Evolutionary conservation across 92 coral and sea anemone species (phyloP), one percentile per base, ranked within the genome.

Genomic region (Porites divaricata): DNA sequence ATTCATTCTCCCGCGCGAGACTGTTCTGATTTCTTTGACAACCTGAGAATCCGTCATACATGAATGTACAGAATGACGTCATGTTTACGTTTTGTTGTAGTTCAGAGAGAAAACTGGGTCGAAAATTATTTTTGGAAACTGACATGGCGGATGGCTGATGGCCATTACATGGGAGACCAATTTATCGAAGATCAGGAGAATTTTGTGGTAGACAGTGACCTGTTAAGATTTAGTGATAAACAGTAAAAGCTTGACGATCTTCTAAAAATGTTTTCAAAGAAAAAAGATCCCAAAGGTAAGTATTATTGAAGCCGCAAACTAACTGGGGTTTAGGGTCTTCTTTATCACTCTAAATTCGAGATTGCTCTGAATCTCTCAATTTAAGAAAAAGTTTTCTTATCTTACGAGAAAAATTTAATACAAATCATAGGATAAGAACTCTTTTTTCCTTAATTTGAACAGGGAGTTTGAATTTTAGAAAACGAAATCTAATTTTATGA

Each of bases 271-370:
- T 82, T 82, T 73, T 35, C 70, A 63, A 72, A 54, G 49, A 82
- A 82, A 71, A 72, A 72, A 51, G 86, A 82, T 63, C 86, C 86
- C 14, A 82, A 73, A 62, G 79, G 86, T 82, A 72, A 50, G 79
- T 8, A 9, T 21, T 14, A 0, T 16, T 14, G 59, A 9, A 54
- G 59, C 12, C 16, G 16, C 14, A 54, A 54, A 54, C 59, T 11
- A 23, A 2, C 6, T 56, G 8, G 23, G 49, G 6, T 56, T 23
- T 67, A 35, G 41, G 49, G 22, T 67, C 12, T 9, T 9, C 35
- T 67, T 12, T 14, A 22, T n/a, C 41, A 28, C 41, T 28, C 41
- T 28, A 28, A 28, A 28, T 28, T 28, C 41, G 41, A 28, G 41
- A 28, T 28, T 3, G 41, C 41, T 28, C 41, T 28, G 41, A 28